These are phyloP conservation scores for Pampusana beccarii DNA, from an alignment of 2,113 vertebrate genomes.

Conservation along the genomic window DNA sequence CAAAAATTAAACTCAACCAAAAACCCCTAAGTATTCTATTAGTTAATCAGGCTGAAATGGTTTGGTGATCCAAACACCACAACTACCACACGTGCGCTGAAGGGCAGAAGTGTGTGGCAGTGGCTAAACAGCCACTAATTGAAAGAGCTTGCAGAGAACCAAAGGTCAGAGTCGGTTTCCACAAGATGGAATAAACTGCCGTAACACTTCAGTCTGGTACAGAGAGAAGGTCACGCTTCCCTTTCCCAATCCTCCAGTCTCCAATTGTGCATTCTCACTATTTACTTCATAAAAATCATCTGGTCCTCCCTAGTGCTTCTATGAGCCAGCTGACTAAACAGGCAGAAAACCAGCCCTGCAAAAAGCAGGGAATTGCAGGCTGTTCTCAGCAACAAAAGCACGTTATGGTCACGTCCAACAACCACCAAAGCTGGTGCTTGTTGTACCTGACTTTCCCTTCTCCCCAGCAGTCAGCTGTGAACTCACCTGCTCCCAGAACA, in stretches of 20 bases:
- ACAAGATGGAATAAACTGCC: background rate
- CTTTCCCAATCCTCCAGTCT: background rate
- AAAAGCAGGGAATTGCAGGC: background rate
- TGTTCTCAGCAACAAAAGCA: background rate
- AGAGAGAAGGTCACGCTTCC: background rate
- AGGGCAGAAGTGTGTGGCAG: rapidly evolving
- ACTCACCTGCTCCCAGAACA: background rate
- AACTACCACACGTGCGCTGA: background rate
- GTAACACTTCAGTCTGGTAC: background rate
- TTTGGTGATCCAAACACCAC: background rate
- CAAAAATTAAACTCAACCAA: background rate
- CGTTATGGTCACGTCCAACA: background rate
- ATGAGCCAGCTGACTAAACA: background rate
- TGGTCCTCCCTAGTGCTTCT: background rate
- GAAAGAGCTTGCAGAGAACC: background rate
- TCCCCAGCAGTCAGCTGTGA: background rate
- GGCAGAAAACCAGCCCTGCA: background rate
- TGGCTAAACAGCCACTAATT: background rate
- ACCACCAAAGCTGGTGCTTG: background rate
- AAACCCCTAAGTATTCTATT: background rate
- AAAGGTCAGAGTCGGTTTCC: background rate
- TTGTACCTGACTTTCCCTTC: background rate
- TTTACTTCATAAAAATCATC: background rate
- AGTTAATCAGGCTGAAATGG: background rate
- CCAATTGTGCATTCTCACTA: background rate